Base-by-base conservation (phyloP, 1,140 invertebrate genomes). In the Pseudoatta argentina region DNA sequence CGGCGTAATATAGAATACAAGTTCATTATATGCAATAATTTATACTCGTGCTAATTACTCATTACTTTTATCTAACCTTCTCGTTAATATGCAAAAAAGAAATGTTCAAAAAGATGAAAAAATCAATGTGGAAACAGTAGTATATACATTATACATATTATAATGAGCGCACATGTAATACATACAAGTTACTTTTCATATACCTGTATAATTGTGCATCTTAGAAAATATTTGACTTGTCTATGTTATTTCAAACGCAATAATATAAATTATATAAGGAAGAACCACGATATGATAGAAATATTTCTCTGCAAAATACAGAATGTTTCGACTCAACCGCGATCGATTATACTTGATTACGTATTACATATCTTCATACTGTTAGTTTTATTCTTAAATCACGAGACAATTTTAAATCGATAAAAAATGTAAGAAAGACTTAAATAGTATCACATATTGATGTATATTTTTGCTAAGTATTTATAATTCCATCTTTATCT, bases 341-440 rank as follows among this genome's bases (percentile, higher is more conserved):
- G 2, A n/a, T 30, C 12, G 6, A 59, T 27, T 77, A 63, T 7
- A 77, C 5, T n/a, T 30, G 6, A 44, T 71, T 57, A 44, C 39
- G 2, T 44, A 44, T 44, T 44, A 57, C 24, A 55, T n/a, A 51
- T 27, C 18, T 34, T 39, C 3, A 44, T 71, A 71, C 21, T 12
- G 24, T 48, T 27, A 39, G 3, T 30, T 21, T 30, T 21, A 57
- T 67, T 34, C 61, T 51, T 51, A 67, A 34, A 44, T 44, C 6
- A n/a, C 51, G 6, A 34, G 21, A 81, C 21, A 77, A 78, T 57
- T 71, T 81, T 48, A 30, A 81, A 81, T 71, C 6, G 18, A 71
- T 57, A 71, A 71, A 69, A 81, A 81, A 81, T 69, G 30, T 81
- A 81, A 81, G 64, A 81, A 81, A 71, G 30, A 71, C 51, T 71